Conservation (phyloP, 2,113 vertebrate genomes). For the Vombatus ursinus region DNA sequence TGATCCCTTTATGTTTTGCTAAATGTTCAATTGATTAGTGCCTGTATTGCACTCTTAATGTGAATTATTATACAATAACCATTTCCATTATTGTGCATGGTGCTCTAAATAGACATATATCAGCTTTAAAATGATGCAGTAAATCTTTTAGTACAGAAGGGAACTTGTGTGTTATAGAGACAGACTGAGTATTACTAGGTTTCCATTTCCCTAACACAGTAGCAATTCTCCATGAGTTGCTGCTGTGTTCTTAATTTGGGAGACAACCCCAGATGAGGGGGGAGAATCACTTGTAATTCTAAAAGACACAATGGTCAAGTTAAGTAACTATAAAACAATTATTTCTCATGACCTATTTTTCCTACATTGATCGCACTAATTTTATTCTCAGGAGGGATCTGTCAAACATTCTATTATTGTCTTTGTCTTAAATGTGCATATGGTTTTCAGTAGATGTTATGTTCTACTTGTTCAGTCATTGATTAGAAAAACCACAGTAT, state of each 20-base stretch:
- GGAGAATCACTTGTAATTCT: background rate
- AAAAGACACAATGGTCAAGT: background rate
- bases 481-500: too few species aligned
- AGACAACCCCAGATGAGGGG: background rate
- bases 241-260: background rate
- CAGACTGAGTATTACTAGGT: background rate
- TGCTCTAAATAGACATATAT: background rate
- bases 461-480: too few species aligned
- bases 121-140: background rate
- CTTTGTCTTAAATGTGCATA: background rate
- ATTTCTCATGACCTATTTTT: background rate
- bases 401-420: background rate
- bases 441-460: background rate
- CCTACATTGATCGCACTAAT: background rate
- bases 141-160: background rate
- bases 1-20: constrained; percentile 15
- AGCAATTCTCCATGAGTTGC: background rate
- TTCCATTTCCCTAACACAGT: background rate
- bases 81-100: background rate
- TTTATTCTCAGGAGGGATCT: background rate
- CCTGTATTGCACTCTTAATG: background rate
- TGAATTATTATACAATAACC: background rate
- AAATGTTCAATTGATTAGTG: background rate
- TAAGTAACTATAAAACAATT: background rate
- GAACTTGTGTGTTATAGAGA: background rate